These are phyloP conservation scores for Paramuricea clavata DNA, from an alignment of 92 coral and sea anemone species.

Conservation along the genomic window DNA sequence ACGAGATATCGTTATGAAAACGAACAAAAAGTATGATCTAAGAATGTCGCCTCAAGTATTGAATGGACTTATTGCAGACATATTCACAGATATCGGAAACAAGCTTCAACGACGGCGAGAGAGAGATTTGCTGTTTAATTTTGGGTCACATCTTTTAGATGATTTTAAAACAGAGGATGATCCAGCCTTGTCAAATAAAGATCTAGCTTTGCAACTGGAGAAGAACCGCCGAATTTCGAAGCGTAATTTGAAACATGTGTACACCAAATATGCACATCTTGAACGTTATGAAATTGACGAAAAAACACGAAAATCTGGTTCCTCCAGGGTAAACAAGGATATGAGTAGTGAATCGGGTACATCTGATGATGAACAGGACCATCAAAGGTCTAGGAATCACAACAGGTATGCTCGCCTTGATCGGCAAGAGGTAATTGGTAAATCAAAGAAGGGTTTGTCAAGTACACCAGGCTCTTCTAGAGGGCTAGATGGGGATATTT, in stretches of 20 bases:
- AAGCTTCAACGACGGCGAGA: constrained; percentile 86
- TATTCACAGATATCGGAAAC: constrained; percentile 89
- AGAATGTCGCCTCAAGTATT: constrained; percentile 71
- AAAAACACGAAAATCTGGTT: not conserved
- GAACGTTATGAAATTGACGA: constrained; percentile 57
- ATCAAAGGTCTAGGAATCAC: not conserved
- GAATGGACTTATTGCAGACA: constrained; percentile 79
- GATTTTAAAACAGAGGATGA: constrained; percentile 67
- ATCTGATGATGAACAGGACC: constrained; percentile 10
- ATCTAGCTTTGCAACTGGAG: constrained; percentile 73
- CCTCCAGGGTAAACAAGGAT: not conserved
- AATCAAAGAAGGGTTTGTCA: not conserved
- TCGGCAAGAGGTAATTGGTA: not conserved
- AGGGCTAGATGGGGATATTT: not conserved
- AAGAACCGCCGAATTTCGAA: constrained; percentile 71
- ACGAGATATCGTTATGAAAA: constrained; percentile 65
- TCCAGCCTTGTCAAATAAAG: constrained; percentile 76
- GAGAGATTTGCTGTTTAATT: constrained; percentile 81
- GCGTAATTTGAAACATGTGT: constrained; percentile 78
- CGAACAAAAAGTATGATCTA: constrained; percentile 75
- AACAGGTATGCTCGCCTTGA: not conserved
- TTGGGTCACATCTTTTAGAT: constrained; percentile 90
- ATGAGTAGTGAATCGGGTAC: not conserved
- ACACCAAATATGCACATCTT: constrained; percentile 79
- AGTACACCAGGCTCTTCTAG: not conserved